A percentile compares a stretch with the other conserved stretches of the same genome.
Evolutionary conservation across 2,888 invertebrate genomes (phyloP).

Genomic region (Suillia variegata): DNA sequence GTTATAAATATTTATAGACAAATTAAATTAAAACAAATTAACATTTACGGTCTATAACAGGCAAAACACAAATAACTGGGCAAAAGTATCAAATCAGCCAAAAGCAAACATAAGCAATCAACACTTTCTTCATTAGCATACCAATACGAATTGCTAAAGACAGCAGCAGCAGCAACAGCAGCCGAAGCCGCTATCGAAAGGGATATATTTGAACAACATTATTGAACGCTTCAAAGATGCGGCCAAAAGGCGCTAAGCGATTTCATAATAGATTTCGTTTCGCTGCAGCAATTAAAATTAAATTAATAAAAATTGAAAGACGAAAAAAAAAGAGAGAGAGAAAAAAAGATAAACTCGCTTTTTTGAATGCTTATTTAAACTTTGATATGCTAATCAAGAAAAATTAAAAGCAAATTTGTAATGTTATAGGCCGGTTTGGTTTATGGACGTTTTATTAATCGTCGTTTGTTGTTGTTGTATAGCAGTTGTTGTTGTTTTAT

Average conservation of each 20-base stretch:
- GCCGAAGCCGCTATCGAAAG: too few relatives aligned
- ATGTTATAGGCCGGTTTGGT: neutral
- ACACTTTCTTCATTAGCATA: constrained; percentile 19
- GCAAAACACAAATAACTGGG: too few relatives aligned
- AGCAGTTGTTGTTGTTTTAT: too few relatives aligned
- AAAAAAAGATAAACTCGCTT: neutral
- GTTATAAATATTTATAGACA: neutral
- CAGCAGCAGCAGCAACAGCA: neutral
- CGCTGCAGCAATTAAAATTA: neutral
- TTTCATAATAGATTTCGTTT: neutral
- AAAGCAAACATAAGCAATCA: neutral
- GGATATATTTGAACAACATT: neutral
- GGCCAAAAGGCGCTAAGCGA: neutral
- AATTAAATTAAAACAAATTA: neutral
- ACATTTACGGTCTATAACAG: neutral
- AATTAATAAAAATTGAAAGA: too few relatives aligned
- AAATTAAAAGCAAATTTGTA: neutral
- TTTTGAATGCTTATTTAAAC: too few relatives aligned
- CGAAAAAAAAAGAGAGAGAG: neutral
- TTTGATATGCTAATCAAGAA: neutral
- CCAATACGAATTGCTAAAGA: constrained; percentile 8
- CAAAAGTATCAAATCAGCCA: neutral
- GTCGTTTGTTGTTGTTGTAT: too few relatives aligned
- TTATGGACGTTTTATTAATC: too few relatives aligned
- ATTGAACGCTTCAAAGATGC: neutral